phyloP scores from a whole-genome alignment of 2,797 vertebrate species.

The Hydrolagus colliei region DNA sequence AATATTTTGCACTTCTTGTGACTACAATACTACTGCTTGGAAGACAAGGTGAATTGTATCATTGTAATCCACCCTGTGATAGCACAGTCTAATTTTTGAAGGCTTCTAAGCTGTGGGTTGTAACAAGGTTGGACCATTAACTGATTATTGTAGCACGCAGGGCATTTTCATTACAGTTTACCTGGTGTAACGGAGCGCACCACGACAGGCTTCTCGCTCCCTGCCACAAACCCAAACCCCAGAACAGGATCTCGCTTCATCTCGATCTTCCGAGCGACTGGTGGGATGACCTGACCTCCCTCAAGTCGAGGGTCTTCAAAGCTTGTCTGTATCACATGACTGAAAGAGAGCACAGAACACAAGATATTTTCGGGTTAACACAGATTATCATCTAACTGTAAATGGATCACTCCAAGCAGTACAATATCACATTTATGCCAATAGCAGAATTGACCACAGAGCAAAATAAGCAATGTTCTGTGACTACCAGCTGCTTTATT shows the following conservation, averaged over 20 bases:
- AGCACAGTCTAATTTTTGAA: too few species aligned
- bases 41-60: too few species aligned
- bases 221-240: slow-evolving; percentile 95
- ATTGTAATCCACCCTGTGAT: too few species aligned
- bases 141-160: background rate
- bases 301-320: slow-evolving; percentile 89
- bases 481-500: too few species aligned
- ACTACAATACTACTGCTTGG: too few species aligned
- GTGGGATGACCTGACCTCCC: slow-evolving; percentile 81
- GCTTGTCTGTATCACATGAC: slow-evolving; percentile 82
- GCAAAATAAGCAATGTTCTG: too few species aligned
- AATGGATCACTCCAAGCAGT: too few species aligned
- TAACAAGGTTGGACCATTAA: background rate
- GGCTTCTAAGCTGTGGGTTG: too few species aligned
- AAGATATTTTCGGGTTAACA: background rate
- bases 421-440: too few species aligned
- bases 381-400: background rate
- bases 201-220: slow-evolving; percentile 96
- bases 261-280: slow-evolving; percentile 85
- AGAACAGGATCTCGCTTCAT: slow-evolving; percentile 97
- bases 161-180: slow-evolving; percentile 41
- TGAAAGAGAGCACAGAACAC: slow-evolving; percentile 46
- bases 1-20: too few species aligned
- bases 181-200: slow-evolving; percentile 97
- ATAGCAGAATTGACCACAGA: too few species aligned